Conservation (phyloP, 2,888 invertebrate genomes). For the Helleia helle region DNA sequence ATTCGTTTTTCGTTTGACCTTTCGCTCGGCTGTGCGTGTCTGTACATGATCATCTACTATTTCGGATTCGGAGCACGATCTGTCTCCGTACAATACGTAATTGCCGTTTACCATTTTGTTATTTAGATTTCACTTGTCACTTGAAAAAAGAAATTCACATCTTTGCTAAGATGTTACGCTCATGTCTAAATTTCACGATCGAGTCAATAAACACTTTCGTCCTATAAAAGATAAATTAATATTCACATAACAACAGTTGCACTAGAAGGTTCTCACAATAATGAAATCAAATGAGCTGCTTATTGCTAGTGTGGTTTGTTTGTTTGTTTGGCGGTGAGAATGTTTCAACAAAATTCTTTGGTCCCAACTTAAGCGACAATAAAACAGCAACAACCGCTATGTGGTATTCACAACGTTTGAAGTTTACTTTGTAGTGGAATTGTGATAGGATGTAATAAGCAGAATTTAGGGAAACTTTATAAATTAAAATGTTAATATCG, state of each 20-base stretch:
- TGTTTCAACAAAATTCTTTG: slow-evolving; percentile 44
- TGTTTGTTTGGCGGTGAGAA: slow-evolving; percentile 37
- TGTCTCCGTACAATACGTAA: slow-evolving; percentile 59
- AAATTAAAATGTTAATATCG: too few relatives aligned
- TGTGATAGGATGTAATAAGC: too few relatives aligned
- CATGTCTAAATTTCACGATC: neutral
- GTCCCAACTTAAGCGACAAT: slow-evolving; percentile 31
- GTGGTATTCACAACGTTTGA: neutral
- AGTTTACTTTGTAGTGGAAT: too few relatives aligned
- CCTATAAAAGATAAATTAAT: too few relatives aligned
- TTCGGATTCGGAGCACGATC: slow-evolving; percentile 58
- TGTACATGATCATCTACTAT: slow-evolving; percentile 60
- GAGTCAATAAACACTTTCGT: too few relatives aligned
- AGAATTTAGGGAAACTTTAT: too few relatives aligned
- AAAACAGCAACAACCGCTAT: slow-evolving; percentile 13
- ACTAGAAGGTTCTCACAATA: slow-evolving; percentile 2
- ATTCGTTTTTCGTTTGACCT: slow-evolving; percentile 43
- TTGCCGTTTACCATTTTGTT: slow-evolving; percentile 66
- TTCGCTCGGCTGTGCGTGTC: slow-evolving; percentile 46
- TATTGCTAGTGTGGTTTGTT: slow-evolving; percentile 47
- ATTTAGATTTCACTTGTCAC: neutral
- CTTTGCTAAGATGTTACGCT: neutral
- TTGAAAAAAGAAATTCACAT: neutral
- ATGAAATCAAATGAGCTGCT: slow-evolving; percentile 36
- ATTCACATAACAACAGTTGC: too few relatives aligned